Evolutionary conservation across 2,113 vertebrate species (phyloP).

Genomic region (Nematolebias whitei): DNA sequence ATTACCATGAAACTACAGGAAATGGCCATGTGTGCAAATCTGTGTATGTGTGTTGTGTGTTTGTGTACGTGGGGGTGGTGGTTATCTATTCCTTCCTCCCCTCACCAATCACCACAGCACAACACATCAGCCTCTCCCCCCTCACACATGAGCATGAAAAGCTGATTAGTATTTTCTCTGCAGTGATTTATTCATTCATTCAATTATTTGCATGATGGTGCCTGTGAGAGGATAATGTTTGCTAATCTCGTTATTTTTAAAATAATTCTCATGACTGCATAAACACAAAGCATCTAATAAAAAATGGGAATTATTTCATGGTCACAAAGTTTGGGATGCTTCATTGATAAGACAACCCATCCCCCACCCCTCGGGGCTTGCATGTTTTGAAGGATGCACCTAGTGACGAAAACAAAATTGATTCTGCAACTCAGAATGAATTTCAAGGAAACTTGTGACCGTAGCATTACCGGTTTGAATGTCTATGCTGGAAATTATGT

Average conservation of each 20-base stretch:
- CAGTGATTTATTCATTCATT: constrained; percentile 61
- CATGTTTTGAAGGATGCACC: constrained; percentile 6
- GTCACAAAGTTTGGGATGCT: constrained; percentile 31
- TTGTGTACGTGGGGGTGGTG: constrained; percentile 5
- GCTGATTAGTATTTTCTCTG: constrained; percentile 70
- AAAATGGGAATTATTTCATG: constrained; percentile 21
- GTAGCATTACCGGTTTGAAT: constrained; percentile 22
- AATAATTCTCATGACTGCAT: constrained; percentile 1
- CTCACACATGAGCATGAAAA: constrained; percentile 46
- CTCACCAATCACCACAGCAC: constrained; percentile 25
- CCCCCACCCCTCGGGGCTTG: constrained; percentile 17
- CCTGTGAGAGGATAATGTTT: constrained; percentile 42
- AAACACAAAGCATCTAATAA: background rate
- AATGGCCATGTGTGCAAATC: constrained; percentile 18
- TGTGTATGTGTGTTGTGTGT: constrained; percentile 6
- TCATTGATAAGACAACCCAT: constrained; percentile 29
- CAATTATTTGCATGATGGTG: constrained; percentile 52
- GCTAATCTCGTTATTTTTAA: constrained; percentile 18
- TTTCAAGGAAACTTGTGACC: constrained; percentile 20
- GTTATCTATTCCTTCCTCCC: background rate
- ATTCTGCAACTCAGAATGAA: constrained; percentile 4
- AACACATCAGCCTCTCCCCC: constrained; percentile 11
- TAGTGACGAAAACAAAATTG: constrained; percentile 10
- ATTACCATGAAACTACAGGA: constrained; percentile 48
- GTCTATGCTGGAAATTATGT: constrained; percentile 46